Base-by-base conservation (phyloP, 2,888 invertebrate genomes). In the Carterocephalus palaemon region DNA sequence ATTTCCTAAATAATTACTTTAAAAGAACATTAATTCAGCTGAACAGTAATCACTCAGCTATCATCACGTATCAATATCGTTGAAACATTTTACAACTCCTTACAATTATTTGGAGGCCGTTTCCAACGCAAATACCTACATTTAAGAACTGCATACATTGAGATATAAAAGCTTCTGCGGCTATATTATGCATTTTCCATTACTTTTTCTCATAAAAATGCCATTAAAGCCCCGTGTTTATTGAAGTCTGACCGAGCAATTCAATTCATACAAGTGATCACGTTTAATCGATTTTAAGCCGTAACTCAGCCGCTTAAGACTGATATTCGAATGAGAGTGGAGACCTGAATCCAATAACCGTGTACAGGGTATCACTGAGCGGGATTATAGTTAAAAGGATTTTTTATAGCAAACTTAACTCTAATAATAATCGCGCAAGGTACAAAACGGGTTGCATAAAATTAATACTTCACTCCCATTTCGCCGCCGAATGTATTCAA, bases 401-500 rank as follows among this genome's bases (percentile, higher is more conserved):
- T 16, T 26, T 42, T 42, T 16, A 42, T 22, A 15, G 34, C 7
- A 34, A 28, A 34, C 34, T 42, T 34, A 29, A 42, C 42, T 42
- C 42, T 42, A 42, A n/a, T 28, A 3, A 16, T 16, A n/a, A 42
- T 15, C 1, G 15, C 7, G n/a, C 28, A 42, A 16, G 28, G 28
- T 22, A 34, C 15, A 28, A 22, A 34, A 6, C 7, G 9, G 15
- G 8, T 28, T 10, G 19, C 5, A 15, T 15, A 34, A 23, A 23
- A 28, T 34, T 15, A 26, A 19, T 34, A 9, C 34, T 3, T 20
- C 24, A 13, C 19, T 10, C 28, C 34, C 34, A 32, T 31, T 40
- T 24, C 17, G 32, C 22, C n/a, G 34, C 17, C 17, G 40, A 24
- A 22, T 39, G 28, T 46, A 50, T 53, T 49, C 49, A 52, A 51